Base-by-base conservation (phyloP, 2,797 vertebrate species). In the Lepus townsendii region DNA sequence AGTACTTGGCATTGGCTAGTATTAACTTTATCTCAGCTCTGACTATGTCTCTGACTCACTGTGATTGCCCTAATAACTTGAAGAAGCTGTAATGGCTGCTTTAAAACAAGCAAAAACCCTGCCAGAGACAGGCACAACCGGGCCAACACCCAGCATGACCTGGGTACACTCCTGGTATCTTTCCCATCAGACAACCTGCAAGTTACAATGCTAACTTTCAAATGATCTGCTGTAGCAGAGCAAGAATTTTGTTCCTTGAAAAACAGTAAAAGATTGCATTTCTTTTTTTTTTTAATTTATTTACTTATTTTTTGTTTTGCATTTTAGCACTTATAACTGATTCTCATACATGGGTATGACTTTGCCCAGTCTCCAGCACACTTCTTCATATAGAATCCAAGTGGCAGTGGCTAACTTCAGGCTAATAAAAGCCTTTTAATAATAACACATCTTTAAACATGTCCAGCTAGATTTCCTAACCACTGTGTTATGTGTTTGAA, bases 31-130 rank as follows among this genome's bases (percentile, higher is more conserved):
- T 38, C 50, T 69, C 68, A 65, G 82, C 68, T 57, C n/a, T 30
- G n/a, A 72, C 7, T 30, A 63, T 3, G 32, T 62, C 62, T 95
- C 66, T 32, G 30, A 85, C 1, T 13, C 0, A 0, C 0, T 16
- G 87, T 66, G 57, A 78, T 0, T 11, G 10, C 52, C 2, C 0
- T 32, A 32, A 68, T n/a, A 93, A 14, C 80, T 2, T 0, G 83
- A 32, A 12, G 24, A 50, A 82, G 60, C 30, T 26, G 4, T 3
- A 50, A 71, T 0, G 7, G 16, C 10, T 75, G 60, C 80, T 92
- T 93, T 62, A 14, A 72, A 83, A 88, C 65, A 91, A 91, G 89
- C 73, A 38, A 75, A 47, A 84, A 75, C 26, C 52, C 68, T 87
- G 73, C 47, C 32, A 24, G n/a, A 75, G 1, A 0, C 30, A 87